A percentile compares a stretch with the other conserved stretches of the same genome.
phyloP scores from a whole-genome alignment of 2,797 vertebrate genomes.

The Falco rusticolus region DNA sequence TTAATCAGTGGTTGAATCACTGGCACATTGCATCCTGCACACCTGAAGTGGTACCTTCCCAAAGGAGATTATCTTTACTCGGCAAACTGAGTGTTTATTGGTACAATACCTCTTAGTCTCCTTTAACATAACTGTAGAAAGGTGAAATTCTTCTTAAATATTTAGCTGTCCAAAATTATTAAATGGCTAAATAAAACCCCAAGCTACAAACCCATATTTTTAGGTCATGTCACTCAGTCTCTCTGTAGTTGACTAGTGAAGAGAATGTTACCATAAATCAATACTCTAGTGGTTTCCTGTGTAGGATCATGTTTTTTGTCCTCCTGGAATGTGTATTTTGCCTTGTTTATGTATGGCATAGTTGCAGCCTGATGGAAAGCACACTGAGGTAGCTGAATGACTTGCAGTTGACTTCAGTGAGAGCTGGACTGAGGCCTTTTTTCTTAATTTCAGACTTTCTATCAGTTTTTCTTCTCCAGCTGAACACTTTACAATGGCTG shows the following conservation, averaged over 20 bases:
- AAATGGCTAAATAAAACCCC: neutral
- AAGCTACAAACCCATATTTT: neutral
- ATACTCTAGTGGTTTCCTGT: neutral
- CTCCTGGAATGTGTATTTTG: conserved; percentile 40
- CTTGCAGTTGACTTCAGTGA: conserved; percentile 15
- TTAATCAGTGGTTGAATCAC: neutral
- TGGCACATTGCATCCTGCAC: neutral
- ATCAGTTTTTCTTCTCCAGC: conserved; percentile 3
- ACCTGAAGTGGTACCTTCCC: neutral
- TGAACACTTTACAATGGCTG: conserved; percentile 54
- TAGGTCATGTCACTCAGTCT: neutral
- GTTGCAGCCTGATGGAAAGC: conserved; percentile 8
- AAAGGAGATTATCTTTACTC: neutral
- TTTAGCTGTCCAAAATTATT: neutral
- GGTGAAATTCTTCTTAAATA: neutral
- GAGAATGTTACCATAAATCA: neutral
- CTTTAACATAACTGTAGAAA: neutral
- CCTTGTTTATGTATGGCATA: conserved; percentile 2
- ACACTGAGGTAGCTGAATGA: neutral
- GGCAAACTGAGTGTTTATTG: neutral
- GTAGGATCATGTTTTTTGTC: conserved; percentile 69
- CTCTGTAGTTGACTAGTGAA: neutral
- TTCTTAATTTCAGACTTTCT: neutral
- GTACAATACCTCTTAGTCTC: neutral
- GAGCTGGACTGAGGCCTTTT: conserved; percentile 26